Conservation (phyloP, 2,113 vertebrate species). For the Neomonachus schauinslandi region DNA sequence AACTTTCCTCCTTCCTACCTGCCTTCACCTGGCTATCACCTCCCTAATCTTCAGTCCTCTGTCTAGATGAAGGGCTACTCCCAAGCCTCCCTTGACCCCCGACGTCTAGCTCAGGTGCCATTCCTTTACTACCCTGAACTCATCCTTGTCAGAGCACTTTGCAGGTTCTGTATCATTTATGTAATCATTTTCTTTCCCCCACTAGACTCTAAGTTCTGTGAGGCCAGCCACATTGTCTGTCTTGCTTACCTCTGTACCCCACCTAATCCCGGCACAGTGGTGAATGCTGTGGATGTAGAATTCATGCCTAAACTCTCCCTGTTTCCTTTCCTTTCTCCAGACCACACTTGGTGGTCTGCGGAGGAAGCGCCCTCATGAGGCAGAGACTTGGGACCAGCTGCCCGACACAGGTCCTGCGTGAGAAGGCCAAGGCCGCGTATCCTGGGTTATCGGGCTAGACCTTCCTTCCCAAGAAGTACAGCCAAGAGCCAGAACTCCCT, state of each 20-base stretch:
- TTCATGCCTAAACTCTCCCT: background rate
- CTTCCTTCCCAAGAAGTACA: conserved; percentile 42
- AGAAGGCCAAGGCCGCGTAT: background rate
- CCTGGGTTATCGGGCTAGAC: background rate
- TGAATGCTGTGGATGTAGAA: background rate
- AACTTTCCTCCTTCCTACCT: conserved; percentile 14
- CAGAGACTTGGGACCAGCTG: background rate
- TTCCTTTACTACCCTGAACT: background rate
- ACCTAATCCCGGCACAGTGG: background rate
- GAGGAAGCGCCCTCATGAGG: background rate
- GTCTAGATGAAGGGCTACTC: background rate
- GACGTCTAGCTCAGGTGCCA: background rate
- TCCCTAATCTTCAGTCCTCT: conserved; percentile 28
- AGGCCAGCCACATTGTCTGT: background rate
- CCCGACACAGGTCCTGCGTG: background rate
- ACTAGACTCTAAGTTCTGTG: background rate
- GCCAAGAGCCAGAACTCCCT: background rate
- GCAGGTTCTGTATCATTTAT: background rate
- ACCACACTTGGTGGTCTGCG: background rate
- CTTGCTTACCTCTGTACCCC: background rate
- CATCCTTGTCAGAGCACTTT: background rate
- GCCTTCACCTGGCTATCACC: conserved; percentile 25
- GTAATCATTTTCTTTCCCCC: background rate
- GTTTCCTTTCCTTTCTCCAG: background rate
- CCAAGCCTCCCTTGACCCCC: background rate